These are phyloP conservation scores for Xerus inauris DNA, from an alignment of 2,113 vertebrate genomes.

Conservation along the genomic window DNA sequence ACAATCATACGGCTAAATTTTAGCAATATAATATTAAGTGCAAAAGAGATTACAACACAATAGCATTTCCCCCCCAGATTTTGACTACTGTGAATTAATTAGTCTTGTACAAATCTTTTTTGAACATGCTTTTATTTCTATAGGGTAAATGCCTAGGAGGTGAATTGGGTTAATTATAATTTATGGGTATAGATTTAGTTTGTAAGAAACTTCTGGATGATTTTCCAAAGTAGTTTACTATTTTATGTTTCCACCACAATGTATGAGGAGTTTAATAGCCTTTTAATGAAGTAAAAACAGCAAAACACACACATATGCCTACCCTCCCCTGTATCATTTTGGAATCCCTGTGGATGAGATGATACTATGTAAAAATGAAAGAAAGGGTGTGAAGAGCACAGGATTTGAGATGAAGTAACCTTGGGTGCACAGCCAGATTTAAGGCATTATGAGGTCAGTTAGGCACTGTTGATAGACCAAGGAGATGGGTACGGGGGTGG, in stretches of 20 bases:
- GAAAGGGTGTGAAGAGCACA: neutral
- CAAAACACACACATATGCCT: neutral
- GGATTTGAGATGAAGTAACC: neutral
- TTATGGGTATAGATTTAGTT: neutral
- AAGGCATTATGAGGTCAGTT: neutral
- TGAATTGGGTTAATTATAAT: neutral
- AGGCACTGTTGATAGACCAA: neutral
- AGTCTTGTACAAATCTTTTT: neutral
- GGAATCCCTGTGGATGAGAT: neutral
- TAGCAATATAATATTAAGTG: neutral
- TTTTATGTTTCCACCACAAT: neutral
- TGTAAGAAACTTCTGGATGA: constrained; percentile 31
- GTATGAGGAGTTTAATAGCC: neutral
- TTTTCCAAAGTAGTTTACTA: neutral
- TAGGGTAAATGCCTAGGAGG: neutral
- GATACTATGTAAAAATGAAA: neutral
- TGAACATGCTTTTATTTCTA: constrained; percentile 41
- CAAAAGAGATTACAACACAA: neutral
- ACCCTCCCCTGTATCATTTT: neutral
- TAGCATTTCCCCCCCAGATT: neutral
- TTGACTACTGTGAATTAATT: neutral
- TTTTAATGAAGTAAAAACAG: constrained; percentile 27
- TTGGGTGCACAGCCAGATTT: neutral
- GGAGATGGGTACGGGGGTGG: neutral
- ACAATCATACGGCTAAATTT: neutral